Conservation (phyloP, 1,140 invertebrate genomes). For the Oncopodura yosiiana region DNA sequence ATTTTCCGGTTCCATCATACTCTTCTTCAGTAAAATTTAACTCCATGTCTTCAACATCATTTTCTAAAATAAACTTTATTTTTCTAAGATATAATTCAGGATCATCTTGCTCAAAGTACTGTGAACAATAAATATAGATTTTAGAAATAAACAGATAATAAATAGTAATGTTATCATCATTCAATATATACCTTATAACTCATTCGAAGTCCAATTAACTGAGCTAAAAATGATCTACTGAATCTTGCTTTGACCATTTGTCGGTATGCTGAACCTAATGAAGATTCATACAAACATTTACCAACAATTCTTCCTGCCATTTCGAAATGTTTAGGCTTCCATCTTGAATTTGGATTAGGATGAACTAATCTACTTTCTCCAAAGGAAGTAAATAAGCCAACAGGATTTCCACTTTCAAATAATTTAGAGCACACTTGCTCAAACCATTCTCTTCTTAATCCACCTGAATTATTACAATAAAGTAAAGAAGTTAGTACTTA, state of each 20-base stretch:
- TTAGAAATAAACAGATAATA: slow-evolving; percentile 6
- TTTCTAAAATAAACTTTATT: slow-evolving; percentile 83
- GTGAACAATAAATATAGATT: slow-evolving; percentile 36
- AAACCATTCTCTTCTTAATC: slow-evolving; percentile 85
- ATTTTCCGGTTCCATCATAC: slow-evolving; percentile 65
- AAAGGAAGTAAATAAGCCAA: slow-evolving; percentile 69
- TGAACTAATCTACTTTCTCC: slow-evolving; percentile 79
- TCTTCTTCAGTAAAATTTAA: slow-evolving; percentile 80
- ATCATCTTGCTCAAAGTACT: slow-evolving; percentile 93
- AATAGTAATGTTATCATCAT: neutral
- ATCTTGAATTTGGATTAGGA: slow-evolving; percentile 60
- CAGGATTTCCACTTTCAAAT: slow-evolving; percentile 64
- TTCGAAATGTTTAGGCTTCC: slow-evolving; percentile 82
- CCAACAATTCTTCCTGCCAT: slow-evolving; percentile 52
- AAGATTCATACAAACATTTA: slow-evolving; percentile 84
- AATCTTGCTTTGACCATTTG: slow-evolving; percentile 82
- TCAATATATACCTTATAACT: slow-evolving; percentile 58
- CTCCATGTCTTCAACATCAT: slow-evolving; percentile 76
- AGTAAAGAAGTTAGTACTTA: too few species aligned
- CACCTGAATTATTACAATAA: too few species aligned
- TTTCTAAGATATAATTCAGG: slow-evolving; percentile 84
- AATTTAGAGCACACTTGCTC: slow-evolving; percentile 73
- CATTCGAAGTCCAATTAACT: slow-evolving; percentile 82
- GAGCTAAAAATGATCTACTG: slow-evolving; percentile 84
- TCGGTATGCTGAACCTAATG: slow-evolving; percentile 72